Base-by-base conservation (phyloP, 1,140 invertebrate genomes). In the Octopus bimaculoides region DNA sequence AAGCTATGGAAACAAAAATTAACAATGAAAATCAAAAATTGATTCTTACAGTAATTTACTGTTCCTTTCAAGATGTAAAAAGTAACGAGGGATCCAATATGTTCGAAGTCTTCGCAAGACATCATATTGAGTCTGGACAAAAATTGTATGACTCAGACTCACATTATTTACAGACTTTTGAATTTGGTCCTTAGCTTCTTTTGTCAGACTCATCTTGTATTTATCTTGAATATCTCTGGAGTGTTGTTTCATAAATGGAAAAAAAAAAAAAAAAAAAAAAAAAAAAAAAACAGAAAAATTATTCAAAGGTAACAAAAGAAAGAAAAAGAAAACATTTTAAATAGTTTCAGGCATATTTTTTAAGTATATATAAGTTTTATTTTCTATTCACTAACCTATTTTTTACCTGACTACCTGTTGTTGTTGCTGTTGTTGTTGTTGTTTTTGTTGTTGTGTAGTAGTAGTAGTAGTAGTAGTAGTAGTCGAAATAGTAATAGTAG, bases 61-160 rank as follows among this genome's bases (percentile, higher is more conserved):
- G n/a, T 82, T 83, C 53, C 85, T 82, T 77, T 89, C 88, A 79
- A 85, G 85, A 79, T 90, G 89, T 41, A 89, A 84, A 8, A 91
- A 81, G 82, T 87, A 90, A 76, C 89, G 79, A 0, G 88, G 86
- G 55, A 90, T 85, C 90, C 90, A 91, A 84, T 91, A 91, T 9
- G 87, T 86, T 54, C 90, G 82, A 12, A 91, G 82, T 71, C 90
- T 83, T 20, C 90, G 82, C 8, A 91, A 82, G 2, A 90, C 87
- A 80, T 91, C 88, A 81, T 91, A 91, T 85, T 91, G 90, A 3
- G 89, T 89, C 6, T 87, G 86, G 9, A 89, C 86, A 79, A 91
- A 90, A 52, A 91, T 85, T n/a, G 88, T 88, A 77, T 90, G 87
- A 79, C 86, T 88, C 5, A 90, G 84, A 6, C 82, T 85, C n/a